Conservation (phyloP, 1,140 invertebrate species). For the Drosophila truncata region DNA sequence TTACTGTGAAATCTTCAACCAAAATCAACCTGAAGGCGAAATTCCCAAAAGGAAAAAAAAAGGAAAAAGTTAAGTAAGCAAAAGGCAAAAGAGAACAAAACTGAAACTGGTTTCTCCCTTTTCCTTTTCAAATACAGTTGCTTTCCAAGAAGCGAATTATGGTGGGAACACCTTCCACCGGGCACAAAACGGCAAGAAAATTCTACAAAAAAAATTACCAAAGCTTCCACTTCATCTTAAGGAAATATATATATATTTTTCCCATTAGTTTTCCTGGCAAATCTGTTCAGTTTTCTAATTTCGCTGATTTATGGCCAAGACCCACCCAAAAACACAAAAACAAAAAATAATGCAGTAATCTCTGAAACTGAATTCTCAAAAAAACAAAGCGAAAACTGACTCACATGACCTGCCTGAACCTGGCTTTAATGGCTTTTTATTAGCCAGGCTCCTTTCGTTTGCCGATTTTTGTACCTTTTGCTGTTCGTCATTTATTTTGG, state of each 20-base stretch:
- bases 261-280: slow-evolving; percentile 2
- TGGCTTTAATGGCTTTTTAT: slow-evolving; percentile 79
- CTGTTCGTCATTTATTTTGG: slow-evolving; percentile 47
- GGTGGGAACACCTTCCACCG: slow-evolving; percentile 11
- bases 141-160: slow-evolving; percentile 48
- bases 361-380: slow-evolving; percentile 17
- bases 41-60: slow-evolving; percentile 70
- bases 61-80: slow-evolving; percentile 50
- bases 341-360: slow-evolving; percentile 13
- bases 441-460: slow-evolving; percentile 42
- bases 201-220: not conserved
- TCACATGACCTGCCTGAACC: slow-evolving; percentile 82
- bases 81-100: slow-evolving; percentile 43
- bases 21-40: slow-evolving; percentile 27
- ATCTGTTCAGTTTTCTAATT: slow-evolving; percentile 67
- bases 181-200: slow-evolving; percentile 5
- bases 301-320: slow-evolving; percentile 65
- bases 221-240: not conserved
- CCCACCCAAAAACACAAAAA: slow-evolving; percentile 13
- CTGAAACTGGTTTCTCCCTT: slow-evolving; percentile 80
- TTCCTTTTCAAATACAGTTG: slow-evolving; percentile 83
- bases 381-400: slow-evolving; percentile 46
- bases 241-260: slow-evolving; percentile 5
- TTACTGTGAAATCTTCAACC: not conserved
- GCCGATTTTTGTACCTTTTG: slow-evolving; percentile 17